Percentiles rank a stretch among this genome's conserved stretches.
Evolutionary conservation across 2,797 vertebrate species (phyloP).

Genomic region (Leontocebus nigricollis): DNA sequence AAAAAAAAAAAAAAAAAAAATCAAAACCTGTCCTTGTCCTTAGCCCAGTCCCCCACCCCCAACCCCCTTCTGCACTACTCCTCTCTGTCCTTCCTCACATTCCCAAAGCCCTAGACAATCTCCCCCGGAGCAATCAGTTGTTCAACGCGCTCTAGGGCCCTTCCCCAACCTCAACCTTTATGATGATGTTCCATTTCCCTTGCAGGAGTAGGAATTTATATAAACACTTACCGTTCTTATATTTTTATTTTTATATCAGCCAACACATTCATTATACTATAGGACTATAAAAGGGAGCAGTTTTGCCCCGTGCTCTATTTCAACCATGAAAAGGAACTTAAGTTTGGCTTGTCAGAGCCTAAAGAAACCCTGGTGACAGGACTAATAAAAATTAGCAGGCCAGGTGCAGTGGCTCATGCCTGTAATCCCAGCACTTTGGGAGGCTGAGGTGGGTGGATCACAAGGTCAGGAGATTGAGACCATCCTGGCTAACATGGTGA

Average conservation of each 20-base stretch:
- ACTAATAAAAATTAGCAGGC: constrained; percentile 33
- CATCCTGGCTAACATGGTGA: neutral
- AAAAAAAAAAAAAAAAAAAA: neutral
- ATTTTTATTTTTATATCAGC: neutral
- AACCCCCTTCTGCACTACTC: neutral
- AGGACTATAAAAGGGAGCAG: constrained; percentile 12
- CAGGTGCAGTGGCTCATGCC: neutral
- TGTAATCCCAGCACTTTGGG: neutral
- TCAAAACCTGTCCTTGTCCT: neutral
- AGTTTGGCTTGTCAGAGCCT: constrained; percentile 43
- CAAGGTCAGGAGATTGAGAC: neutral
- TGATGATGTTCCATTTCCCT: neutral
- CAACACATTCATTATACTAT: neutral
- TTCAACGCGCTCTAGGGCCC: constrained; percentile 1
- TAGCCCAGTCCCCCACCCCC: neutral
- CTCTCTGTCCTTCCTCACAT: neutral
- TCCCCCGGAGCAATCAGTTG: neutral
- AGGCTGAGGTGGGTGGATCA: neutral
- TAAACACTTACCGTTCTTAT: constrained; percentile 7
- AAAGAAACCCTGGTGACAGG: constrained; percentile 37
- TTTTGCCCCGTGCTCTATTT: constrained; percentile 7
- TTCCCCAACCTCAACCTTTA: constrained; percentile 35
- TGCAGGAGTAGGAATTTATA: constrained; percentile 10
- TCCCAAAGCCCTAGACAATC: constrained; percentile 18
- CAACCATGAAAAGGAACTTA: constrained; percentile 46